Conservation (phyloP, 2,113 vertebrate genomes). For the Axis porcinus region DNA sequence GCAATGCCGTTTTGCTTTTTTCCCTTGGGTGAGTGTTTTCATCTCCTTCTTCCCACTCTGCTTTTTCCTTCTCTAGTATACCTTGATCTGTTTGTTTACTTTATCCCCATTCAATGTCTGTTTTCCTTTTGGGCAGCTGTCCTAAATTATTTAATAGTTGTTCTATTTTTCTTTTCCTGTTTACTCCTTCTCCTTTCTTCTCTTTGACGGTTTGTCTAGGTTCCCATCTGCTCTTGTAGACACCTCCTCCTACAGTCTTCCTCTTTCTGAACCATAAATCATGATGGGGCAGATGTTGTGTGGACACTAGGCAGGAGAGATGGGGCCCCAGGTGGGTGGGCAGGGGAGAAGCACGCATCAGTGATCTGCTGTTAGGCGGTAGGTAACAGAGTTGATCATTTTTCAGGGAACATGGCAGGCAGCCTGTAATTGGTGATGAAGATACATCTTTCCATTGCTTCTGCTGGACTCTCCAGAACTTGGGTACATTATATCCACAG, state of each 20-base stretch:
- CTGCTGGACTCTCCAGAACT: background rate
- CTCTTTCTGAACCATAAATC: background rate
- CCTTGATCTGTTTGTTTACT: conserved; percentile 43
- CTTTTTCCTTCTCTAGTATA: background rate
- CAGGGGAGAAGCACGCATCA: background rate
- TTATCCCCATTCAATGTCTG: conserved; percentile 21
- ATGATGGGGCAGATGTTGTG: background rate
- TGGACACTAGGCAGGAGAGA: background rate
- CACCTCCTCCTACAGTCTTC: background rate
- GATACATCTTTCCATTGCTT: background rate
- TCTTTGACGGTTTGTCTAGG: background rate
- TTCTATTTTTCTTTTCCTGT: background rate
- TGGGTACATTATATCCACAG: background rate
- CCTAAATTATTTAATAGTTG: conserved; percentile 52
- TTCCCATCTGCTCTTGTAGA: background rate
- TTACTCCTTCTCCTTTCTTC: background rate
- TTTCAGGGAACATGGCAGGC: background rate
- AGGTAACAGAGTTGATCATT: background rate
- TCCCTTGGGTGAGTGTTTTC: conserved; percentile 37
- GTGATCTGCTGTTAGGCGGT: background rate
- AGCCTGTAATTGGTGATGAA: background rate
- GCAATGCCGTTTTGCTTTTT: background rate
- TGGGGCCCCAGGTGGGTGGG: background rate
- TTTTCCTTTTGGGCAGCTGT: conserved; percentile 40
- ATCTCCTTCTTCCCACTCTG: conserved; percentile 3